Evolutionary conservation across 2,888 invertebrate species (phyloP), one percentile per base, ranked within the genome.

Genomic region (Orchesellides sinensis): DNA sequence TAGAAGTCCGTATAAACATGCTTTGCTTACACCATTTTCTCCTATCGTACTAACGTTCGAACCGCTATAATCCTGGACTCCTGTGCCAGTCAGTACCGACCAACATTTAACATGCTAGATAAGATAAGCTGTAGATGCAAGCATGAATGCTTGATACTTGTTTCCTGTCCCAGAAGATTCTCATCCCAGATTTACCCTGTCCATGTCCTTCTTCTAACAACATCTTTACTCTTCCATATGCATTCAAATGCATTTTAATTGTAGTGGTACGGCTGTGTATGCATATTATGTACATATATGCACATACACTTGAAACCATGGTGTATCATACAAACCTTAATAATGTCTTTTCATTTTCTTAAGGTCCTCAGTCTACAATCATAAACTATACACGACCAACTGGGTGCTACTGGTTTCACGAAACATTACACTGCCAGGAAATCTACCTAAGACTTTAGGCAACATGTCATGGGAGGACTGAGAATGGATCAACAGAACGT

Each of bases 211-310:
- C 32, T 49, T 29, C n/a, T 73, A 73, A 73, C 73, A 47, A 73
- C 40, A 10, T 8, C 40, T 40, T n/a, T n/a, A n/a, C n/a, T n/a
- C n/a, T 59, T 59, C 59, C 72, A 59, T 66, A 65, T 75, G 75
- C 75, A 75, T 75, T 75, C 75, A 65, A 75, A 75, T 75, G 75
- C 66, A 75, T 66, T 66, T 56, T 75, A 75, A 75, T 75, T 75
- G 73, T 63, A 63, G n/a, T n/a, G n/a, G n/a, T n/a, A n/a, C n/a
- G n/a, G n/a, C n/a, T n/a, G n/a, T n/a, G n/a, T n/a, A n/a, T n/a
- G n/a, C n/a, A n/a, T n/a, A n/a, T n/a, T n/a, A n/a, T n/a, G n/a
- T n/a, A n/a, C n/a, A n/a, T n/a, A n/a, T n/a, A n/a, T n/a, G n/a
- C 52, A 49, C 56, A 63, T 32, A 59, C 35, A 21, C 54, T 70